Percentiles rank a stretch among this genome's conserved stretches.
These are phyloP conservation scores for Yponomeuta evonymella DNA, from an alignment of 2,888 invertebrate species.

Conservation along the genomic window DNA sequence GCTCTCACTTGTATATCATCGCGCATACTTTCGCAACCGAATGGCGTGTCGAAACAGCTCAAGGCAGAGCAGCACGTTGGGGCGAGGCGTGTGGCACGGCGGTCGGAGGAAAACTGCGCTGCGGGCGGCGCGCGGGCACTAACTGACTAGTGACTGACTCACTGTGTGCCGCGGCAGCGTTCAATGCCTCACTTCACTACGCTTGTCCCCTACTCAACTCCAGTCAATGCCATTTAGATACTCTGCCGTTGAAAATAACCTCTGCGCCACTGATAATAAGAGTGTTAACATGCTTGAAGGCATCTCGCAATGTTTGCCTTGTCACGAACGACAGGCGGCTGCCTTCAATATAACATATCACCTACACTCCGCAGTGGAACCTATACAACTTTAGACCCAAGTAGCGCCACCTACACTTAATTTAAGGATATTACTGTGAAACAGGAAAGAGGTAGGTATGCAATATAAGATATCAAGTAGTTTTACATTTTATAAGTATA, in stretches of 20 bases:
- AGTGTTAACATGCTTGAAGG: not conserved
- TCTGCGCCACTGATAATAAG: constrained; percentile 2
- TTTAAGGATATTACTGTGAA: constrained; percentile 16
- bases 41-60: constrained; percentile 66
- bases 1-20: constrained; percentile 76
- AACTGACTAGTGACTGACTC: constrained; percentile 3
- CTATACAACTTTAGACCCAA: not conserved
- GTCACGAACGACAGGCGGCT: not conserved
- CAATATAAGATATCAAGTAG: not conserved
- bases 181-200: constrained; percentile 10
- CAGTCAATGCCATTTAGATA: not conserved
- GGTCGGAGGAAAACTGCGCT: constrained; percentile 11
- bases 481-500: not conserved
- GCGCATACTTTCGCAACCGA: constrained; percentile 74
- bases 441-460: constrained; percentile 4
- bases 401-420: constrained; percentile 16
- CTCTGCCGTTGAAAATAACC: not conserved
- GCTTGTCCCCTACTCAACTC: constrained; percentile 9
- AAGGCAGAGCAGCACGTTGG: constrained; percentile 41
- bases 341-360: not conserved
- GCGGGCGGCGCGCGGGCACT: constrained; percentile 11
- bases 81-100: constrained; percentile 20
- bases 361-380: not conserved
- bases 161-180: constrained; percentile 1
- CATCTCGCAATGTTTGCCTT: not conserved